phyloP scores from a whole-genome alignment of 2,113 vertebrate genomes.

The Leucoraja erinaceus region DNA sequence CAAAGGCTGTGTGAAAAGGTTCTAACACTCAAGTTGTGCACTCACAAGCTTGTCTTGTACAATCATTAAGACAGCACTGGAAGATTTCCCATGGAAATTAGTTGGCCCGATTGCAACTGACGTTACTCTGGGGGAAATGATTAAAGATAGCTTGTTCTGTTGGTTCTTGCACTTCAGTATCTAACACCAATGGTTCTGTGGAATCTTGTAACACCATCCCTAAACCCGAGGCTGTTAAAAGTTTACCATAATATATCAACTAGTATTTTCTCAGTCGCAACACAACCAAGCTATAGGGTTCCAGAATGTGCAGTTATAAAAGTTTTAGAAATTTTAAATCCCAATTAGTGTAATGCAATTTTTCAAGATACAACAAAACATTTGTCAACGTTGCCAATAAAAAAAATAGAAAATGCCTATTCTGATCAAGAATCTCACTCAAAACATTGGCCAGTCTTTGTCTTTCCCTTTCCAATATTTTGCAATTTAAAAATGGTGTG shows the following conservation, averaged over 20 bases:
- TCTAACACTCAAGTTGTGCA: not conserved
- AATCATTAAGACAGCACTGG: not conserved
- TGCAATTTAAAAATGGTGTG: not conserved
- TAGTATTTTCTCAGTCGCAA: not conserved
- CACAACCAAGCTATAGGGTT: not conserved
- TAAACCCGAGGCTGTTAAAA: not conserved
- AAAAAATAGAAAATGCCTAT: not conserved
- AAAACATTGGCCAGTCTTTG: not conserved
- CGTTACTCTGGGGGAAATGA: not conserved
- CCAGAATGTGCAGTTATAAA: not conserved
- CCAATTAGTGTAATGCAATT: not conserved
- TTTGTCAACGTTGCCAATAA: not conserved
- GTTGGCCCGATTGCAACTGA: not conserved
- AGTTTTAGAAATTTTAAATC: not conserved
- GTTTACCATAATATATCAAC: not conserved
- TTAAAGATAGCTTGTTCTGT: not conserved
- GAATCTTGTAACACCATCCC: not conserved
- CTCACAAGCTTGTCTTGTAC: not conserved
- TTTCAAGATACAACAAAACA: not conserved
- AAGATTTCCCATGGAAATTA: slow-evolving; percentile 24
- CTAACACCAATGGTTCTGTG: not conserved
- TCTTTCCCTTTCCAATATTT: not conserved
- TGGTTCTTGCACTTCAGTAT: not conserved
- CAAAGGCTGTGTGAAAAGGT: slow-evolving; percentile 30
- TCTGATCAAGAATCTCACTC: not conserved